Percentiles rank a stretch among this genome's conserved stretches.
phyloP scores from a whole-genome alignment of 1,140 invertebrate species.

The Drosophila lacteicornis region DNA sequence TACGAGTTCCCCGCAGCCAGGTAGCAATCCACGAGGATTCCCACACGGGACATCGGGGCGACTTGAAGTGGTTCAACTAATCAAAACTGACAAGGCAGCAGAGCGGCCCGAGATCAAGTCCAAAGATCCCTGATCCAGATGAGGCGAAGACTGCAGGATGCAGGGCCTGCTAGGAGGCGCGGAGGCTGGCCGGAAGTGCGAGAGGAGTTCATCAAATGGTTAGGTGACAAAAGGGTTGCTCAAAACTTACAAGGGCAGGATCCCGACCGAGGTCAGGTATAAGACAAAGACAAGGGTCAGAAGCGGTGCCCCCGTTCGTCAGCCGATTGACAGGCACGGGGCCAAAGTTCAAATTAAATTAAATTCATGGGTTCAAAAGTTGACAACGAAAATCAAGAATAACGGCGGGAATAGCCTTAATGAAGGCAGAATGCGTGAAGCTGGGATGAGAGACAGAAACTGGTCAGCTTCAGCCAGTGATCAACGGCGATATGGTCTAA shows the following conservation, averaged over 20 bases:
- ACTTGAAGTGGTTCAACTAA: conserved; percentile 79
- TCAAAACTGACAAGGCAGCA: conserved; percentile 79
- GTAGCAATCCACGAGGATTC: conserved; percentile 56
- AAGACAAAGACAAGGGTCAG: conserved; percentile 78
- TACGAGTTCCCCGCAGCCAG: conserved; percentile 40
- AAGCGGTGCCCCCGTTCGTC: conserved; percentile 28
- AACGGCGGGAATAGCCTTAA: conserved; percentile 35
- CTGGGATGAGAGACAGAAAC: conserved; percentile 45
- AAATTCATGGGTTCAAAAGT: conserved; percentile 78
- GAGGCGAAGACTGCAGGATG: conserved; percentile 19
- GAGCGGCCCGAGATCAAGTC: conserved; percentile 71
- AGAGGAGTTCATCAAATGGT: conserved; percentile 74
- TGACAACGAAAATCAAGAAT: conserved; percentile 31
- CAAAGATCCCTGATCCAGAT: conserved; percentile 39
- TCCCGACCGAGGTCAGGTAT: conserved; percentile 64
- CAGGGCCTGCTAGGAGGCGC: conserved; percentile 7
- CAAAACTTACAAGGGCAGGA: conserved; percentile 50
- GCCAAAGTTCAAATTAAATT: conserved; percentile 81
- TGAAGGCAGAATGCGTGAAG: conserved; percentile 58
- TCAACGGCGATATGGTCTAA: conserved; percentile 32
- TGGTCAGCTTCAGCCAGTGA: conserved; percentile 34
- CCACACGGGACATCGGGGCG: conserved; percentile 61
- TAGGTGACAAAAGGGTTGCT: conserved; percentile 78
- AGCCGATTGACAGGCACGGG: conserved; percentile 61
- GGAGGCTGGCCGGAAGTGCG: conserved; percentile 63